These are phyloP conservation scores for Heliconius aoede DNA, from an alignment of 2,888 invertebrate genomes.

Conservation along the genomic window DNA sequence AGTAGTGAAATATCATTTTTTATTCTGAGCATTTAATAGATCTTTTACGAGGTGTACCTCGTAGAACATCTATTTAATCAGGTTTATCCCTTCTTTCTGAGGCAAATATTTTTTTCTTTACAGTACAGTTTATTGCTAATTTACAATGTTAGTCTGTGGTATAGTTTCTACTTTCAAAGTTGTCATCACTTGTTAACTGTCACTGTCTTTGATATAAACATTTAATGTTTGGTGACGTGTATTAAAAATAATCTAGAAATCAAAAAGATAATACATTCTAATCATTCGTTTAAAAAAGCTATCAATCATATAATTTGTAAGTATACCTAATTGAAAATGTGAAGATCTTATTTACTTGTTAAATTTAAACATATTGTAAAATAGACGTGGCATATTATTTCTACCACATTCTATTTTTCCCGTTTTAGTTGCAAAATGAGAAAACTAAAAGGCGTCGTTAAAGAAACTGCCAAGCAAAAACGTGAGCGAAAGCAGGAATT, in stretches of 20 bases:
- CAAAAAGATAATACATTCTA: background rate
- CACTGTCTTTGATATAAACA: conserved; percentile 18
- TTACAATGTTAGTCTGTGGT: background rate
- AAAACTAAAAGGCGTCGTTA: conserved; percentile 90
- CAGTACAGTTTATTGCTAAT: background rate
- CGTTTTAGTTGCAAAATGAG: conserved; percentile 84
- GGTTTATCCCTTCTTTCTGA: too few relatives aligned
- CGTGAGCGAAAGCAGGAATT: conserved; percentile 93
- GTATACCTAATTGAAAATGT: background rate
- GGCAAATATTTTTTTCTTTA: too few relatives aligned
- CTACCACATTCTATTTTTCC: conserved; percentile 33
- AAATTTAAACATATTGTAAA: background rate
- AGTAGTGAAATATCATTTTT: too few relatives aligned
- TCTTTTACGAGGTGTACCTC: too few relatives aligned
- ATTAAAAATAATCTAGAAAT: conserved; percentile 8
- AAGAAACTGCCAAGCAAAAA: conserved; percentile 92
- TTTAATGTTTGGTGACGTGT: conserved; percentile 34
- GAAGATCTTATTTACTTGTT: background rate
- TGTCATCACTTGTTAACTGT: conserved; percentile 17
- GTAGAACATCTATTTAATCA: too few relatives aligned
- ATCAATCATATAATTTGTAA: background rate
- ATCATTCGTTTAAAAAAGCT: background rate
- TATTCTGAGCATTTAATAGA: background rate
- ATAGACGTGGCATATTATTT: conserved; percentile 15
- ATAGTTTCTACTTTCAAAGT: background rate